Evolutionary conservation across 2,888 invertebrate species (phyloP).

Genomic region (Phasia obesa): DNA sequence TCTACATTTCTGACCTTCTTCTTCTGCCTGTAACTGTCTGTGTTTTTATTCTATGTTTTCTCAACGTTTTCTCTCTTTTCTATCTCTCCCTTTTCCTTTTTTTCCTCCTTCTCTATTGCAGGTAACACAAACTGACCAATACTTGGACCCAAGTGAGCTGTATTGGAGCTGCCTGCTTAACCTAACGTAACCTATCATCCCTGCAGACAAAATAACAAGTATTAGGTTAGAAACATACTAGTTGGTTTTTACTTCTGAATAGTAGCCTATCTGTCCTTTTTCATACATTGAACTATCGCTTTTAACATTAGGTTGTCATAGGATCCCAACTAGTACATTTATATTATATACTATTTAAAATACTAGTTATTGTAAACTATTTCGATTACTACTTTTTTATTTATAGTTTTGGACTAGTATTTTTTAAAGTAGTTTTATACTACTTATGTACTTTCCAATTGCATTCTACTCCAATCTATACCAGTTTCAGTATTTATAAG

Average conservation of each 20-base stretch:
- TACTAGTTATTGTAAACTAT: background rate
- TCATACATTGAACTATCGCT: constrained; percentile 1
- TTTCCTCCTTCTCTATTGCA: too few relatives aligned
- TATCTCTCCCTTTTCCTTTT: too few relatives aligned
- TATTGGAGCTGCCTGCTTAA: too few relatives aligned
- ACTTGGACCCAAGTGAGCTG: too few relatives aligned
- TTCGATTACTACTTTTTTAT: background rate
- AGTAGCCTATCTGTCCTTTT: background rate
- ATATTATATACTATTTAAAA: background rate
- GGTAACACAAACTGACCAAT: too few relatives aligned
- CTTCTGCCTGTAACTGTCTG: too few relatives aligned
- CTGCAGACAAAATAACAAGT: background rate
- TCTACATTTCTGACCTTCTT: too few relatives aligned
- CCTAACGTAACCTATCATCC: too few relatives aligned
- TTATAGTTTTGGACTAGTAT: background rate
- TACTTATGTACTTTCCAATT: background rate
- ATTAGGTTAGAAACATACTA: background rate
- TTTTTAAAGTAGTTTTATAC: background rate
- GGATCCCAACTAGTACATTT: background rate
- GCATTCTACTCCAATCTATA: background rate
- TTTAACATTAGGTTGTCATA: constrained; percentile 2
- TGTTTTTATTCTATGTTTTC: too few relatives aligned
- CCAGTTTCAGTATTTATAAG: background rate
- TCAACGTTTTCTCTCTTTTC: too few relatives aligned
- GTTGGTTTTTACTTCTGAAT: background rate